Conservation (phyloP, 1,140 invertebrate species). For the Drosophila teissieri region DNA sequence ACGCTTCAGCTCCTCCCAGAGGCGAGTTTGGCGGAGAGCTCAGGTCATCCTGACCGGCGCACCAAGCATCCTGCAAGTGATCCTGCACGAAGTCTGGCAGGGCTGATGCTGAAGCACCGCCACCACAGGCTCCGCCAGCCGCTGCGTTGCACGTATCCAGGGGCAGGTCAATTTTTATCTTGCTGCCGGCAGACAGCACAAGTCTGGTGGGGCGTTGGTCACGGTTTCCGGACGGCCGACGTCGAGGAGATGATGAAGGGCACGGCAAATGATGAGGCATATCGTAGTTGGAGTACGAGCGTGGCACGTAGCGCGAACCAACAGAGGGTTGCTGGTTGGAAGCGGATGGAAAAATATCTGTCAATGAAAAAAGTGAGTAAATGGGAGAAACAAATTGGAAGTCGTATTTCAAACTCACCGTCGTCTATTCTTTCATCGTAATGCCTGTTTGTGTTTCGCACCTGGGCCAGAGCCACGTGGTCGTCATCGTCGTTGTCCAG, state of each 20-base stretch:
- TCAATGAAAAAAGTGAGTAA: background rate
- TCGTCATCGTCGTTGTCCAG: constrained; percentile 61
- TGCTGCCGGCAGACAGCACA: constrained; percentile 50
- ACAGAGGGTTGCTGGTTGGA: constrained; percentile 49
- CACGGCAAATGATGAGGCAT: constrained; percentile 60
- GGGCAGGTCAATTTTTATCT: constrained; percentile 77
- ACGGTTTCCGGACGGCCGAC: constrained; percentile 51
- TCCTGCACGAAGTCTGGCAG: constrained; percentile 88
- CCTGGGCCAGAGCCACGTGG: constrained; percentile 56
- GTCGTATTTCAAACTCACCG: constrained; percentile 26
- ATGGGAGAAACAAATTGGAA: background rate
- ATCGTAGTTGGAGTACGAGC: constrained; percentile 83
- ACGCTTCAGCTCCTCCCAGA: constrained; percentile 63
- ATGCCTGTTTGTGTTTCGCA: constrained; percentile 62
- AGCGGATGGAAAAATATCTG: constrained; percentile 69
- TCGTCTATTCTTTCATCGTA: constrained; percentile 69
- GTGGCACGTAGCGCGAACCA: constrained; percentile 69
- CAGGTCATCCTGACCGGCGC: constrained; percentile 71
- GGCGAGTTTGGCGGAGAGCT: constrained; percentile 80
- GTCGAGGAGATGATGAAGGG: constrained; percentile 59
- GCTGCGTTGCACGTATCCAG: constrained; percentile 45
- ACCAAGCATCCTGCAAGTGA: constrained; percentile 86
- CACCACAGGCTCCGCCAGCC: constrained; percentile 32
- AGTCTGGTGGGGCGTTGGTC: constrained; percentile 69
- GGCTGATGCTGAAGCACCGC: constrained; percentile 68